Evolutionary conservation across 2,113 vertebrate species (phyloP).

Genomic region (Oreochromis spilurus): DNA sequence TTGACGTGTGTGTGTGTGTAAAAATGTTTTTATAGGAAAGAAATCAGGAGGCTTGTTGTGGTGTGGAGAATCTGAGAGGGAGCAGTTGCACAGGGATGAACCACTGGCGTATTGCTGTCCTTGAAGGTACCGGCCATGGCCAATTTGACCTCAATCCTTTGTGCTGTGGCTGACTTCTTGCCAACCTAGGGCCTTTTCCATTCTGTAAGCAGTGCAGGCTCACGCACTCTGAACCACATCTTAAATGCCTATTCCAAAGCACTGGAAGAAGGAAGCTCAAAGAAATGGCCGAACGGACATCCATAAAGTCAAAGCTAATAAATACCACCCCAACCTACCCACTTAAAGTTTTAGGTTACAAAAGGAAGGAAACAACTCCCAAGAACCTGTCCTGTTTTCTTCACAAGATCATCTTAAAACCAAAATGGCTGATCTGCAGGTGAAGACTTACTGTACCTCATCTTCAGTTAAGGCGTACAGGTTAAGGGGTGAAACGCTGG

Average conservation of each 20-base stretch:
- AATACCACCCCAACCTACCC: background rate
- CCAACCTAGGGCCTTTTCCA: background rate
- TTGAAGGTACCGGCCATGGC: background rate
- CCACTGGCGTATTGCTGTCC: background rate
- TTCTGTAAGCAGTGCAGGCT: background rate
- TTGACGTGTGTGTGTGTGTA: background rate
- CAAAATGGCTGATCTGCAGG: background rate
- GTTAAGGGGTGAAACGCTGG: background rate
- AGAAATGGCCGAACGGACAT: background rate
- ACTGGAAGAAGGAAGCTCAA: background rate
- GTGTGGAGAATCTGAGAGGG: background rate
- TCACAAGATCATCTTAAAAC: accelerated
- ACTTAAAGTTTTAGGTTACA: background rate
- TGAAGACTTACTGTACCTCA: accelerated
- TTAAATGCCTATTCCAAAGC: background rate
- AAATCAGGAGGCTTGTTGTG: background rate
- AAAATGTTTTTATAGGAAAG: background rate
- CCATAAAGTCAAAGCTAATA: background rate
- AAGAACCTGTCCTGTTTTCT: background rate
- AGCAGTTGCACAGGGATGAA: background rate
- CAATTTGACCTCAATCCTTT: background rate
- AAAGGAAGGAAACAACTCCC: background rate
- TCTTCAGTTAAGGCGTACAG: background rate
- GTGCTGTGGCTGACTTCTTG: background rate
- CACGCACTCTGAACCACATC: background rate